phyloP scores from a whole-genome alignment of 2,797 vertebrate genomes.

The Pipistrellus kuhlii region DNA sequence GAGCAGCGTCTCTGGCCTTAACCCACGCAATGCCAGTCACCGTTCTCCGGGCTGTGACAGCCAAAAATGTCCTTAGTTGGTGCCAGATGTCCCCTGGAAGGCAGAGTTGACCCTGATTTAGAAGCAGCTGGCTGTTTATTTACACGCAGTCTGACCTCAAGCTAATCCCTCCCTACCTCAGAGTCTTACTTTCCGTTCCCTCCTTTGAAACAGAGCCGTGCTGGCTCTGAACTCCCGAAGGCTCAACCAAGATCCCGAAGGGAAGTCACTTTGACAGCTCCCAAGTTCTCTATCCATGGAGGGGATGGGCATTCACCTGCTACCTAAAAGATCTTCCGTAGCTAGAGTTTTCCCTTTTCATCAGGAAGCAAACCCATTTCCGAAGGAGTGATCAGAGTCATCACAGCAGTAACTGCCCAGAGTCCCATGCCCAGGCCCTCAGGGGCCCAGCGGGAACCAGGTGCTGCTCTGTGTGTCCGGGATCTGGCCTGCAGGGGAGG shows the following conservation, averaged over 20 bases:
- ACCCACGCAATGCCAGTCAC: fast-evolving
- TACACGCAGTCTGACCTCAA: not conserved
- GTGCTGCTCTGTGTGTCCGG: fast-evolving
- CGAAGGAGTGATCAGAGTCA: too few species aligned
- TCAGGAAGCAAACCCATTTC: not conserved
- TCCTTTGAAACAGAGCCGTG: not conserved
- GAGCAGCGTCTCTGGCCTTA: not conserved
- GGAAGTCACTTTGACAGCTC: not conserved
- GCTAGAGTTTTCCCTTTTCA: not conserved
- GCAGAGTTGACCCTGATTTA: not conserved
- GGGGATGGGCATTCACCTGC: not conserved
- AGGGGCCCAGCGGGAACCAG: not conserved
- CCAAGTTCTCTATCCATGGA: not conserved
- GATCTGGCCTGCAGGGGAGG: not conserved
- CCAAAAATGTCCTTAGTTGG: not conserved
- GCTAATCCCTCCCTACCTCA: not conserved
- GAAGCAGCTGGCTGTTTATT: not conserved
- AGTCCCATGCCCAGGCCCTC: fast-evolving
- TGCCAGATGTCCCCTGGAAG: not conserved
- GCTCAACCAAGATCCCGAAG: not conserved
- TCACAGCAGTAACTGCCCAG: not conserved
- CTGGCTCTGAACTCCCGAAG: not conserved
- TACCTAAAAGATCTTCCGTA: not conserved
- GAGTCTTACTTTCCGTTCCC: not conserved
- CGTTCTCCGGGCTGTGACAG: not conserved